phyloP scores from a whole-genome alignment of 2,797 vertebrate species.

The Gambelia wislizenii region DNA sequence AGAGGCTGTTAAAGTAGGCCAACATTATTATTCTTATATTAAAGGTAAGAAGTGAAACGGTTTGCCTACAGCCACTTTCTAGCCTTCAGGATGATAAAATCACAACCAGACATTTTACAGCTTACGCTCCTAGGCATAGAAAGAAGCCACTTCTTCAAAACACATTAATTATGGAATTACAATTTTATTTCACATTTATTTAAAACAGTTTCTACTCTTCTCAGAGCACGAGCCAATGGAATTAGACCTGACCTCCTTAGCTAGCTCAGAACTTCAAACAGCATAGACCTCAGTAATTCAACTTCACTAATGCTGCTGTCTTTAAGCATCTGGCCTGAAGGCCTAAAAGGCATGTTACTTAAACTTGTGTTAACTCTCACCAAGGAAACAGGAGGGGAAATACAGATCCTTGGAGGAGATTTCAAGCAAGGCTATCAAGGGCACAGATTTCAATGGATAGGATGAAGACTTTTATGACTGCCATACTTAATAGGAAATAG shows the following conservation, averaged over 20 bases:
- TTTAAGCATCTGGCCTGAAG: conserved; percentile 58
- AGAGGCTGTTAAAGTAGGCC: neutral
- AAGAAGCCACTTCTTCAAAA: neutral
- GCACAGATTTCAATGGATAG: conserved; percentile 51
- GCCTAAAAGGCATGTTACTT: conserved; percentile 62
- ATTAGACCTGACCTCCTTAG: conserved; percentile 58
- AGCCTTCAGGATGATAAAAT: neutral
- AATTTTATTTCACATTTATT: conserved; percentile 13
- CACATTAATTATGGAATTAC: neutral
- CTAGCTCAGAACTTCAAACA: conserved; percentile 63
- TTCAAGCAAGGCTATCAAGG: conserved; percentile 55
- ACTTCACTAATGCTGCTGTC: conserved; percentile 37
- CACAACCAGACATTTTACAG: neutral
- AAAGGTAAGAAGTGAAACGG: neutral
- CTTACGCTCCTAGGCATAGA: neutral
- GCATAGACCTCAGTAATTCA: conserved; percentile 58
- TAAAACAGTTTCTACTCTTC: neutral
- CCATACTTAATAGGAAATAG: conserved; percentile 39
- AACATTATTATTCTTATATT: neutral
- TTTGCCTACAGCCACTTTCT: neutral
- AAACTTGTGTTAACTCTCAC: conserved; percentile 68
- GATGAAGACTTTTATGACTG: conserved; percentile 57
- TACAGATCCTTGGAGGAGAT: conserved; percentile 37
- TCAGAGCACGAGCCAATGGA: conserved; percentile 41
- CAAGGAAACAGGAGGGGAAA: conserved; percentile 31